Conservation (phyloP, 2,888 invertebrate species). For the Acronicta leporina region DNA sequence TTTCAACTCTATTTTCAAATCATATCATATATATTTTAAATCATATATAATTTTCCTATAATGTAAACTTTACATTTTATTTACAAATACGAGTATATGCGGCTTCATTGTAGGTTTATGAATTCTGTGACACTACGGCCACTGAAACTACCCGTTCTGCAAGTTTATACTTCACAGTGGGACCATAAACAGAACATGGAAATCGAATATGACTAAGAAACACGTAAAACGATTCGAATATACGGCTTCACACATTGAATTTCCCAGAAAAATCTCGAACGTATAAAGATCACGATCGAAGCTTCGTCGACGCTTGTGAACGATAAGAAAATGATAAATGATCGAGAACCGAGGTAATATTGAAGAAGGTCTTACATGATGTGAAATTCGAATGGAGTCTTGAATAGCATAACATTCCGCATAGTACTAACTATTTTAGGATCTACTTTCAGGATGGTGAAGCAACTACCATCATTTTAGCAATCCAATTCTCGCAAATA, state of each 20-base stretch:
- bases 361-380: constrained; percentile 24
- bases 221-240: constrained; percentile 63
- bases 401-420: constrained; percentile 24
- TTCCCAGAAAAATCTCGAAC: constrained; percentile 33
- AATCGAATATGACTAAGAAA: constrained; percentile 62
- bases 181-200: constrained; percentile 64
- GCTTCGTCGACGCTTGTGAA: constrained; percentile 20
- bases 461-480: too few species aligned
- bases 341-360: constrained; percentile 40
- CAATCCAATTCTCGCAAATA: too few species aligned
- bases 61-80: too few species aligned
- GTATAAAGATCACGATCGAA: constrained; percentile 43
- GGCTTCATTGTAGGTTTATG: too few species aligned
- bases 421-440: not conserved
- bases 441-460: not conserved
- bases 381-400: constrained; percentile 37
- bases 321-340: constrained; percentile 50
- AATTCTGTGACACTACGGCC: too few species aligned
- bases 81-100: too few species aligned
- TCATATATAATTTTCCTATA: too few species aligned
- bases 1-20: too few species aligned
- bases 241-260: constrained; percentile 38
- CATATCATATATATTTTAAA: too few species aligned
- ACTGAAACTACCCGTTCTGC: constrained; percentile 29
- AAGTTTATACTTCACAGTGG: constrained; percentile 62